These are phyloP conservation scores for Campoletis raptor DNA, from an alignment of 2,888 invertebrate species.

Conservation along the genomic window DNA sequence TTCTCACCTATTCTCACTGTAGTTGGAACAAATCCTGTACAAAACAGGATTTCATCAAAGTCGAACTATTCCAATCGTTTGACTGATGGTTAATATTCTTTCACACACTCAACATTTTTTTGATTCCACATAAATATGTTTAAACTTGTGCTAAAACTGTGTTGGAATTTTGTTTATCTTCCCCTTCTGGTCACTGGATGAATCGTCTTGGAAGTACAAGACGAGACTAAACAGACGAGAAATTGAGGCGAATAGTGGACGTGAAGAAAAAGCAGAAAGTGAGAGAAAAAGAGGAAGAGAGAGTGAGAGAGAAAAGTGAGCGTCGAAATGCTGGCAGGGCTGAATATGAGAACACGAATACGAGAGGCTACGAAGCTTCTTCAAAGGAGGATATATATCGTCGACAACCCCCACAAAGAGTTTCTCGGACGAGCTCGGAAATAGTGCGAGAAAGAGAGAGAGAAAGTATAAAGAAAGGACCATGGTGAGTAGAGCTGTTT, in stretches of 20 bases:
- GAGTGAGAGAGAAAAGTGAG: constrained; percentile 52
- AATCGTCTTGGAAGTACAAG: constrained; percentile 53
- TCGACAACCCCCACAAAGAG: constrained; percentile 75
- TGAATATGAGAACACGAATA: constrained; percentile 70
- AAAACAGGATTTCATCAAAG: constrained; percentile 19
- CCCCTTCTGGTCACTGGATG: not conserved
- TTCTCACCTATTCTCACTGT: constrained; percentile 34
- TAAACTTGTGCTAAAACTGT: not conserved
- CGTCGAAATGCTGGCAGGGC: constrained; percentile 70
- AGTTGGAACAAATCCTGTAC: constrained; percentile 1
- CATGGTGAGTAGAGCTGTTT: constrained; percentile 27
- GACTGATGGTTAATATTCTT: not conserved
- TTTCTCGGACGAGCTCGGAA: constrained; percentile 65
- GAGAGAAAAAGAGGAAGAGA: constrained; percentile 30
- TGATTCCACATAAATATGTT: not conserved
- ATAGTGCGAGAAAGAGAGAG: constrained; percentile 62
- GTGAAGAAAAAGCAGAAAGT: constrained; percentile 22
- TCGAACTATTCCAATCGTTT: constrained; percentile 1
- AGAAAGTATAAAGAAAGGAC: constrained; percentile 37
- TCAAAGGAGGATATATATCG: constrained; percentile 73
- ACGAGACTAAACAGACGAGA: constrained; percentile 59
- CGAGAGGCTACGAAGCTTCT: constrained; percentile 65
- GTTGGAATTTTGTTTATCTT: not conserved
- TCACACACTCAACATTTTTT: constrained; percentile 12
- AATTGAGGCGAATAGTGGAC: constrained; percentile 48